Percentiles rank a stretch among this genome's conserved stretches.
Evolutionary conservation across 2,797 vertebrate species (phyloP).

Genomic region (Apodemus agrarius): DNA sequence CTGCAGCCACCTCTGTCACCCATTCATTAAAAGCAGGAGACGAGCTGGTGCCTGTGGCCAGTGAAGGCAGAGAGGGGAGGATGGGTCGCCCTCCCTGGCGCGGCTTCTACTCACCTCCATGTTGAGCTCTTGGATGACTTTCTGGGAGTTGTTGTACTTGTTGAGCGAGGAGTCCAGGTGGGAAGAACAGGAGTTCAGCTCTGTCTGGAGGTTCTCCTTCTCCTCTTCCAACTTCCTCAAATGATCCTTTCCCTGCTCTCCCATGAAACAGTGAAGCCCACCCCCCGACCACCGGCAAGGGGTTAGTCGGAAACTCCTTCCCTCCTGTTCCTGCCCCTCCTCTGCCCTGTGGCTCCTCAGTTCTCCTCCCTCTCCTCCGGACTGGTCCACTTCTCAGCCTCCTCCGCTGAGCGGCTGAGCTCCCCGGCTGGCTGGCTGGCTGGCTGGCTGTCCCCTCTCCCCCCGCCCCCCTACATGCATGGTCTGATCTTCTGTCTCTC

Average conservation of each 20-base stretch:
- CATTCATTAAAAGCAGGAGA: neutral
- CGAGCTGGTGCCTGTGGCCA: neutral
- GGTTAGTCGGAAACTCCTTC: neutral
- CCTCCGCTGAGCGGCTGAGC: neutral
- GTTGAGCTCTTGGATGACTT: conserved; percentile 74
- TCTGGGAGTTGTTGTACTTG: conserved; percentile 55
- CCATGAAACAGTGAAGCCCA: conserved; percentile 45
- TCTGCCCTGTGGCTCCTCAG: neutral
- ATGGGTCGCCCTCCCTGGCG: neutral
- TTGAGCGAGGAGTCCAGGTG: conserved; percentile 63
- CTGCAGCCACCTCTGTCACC: neutral
- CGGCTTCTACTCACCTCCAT: conserved; percentile 68
- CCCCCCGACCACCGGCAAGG: neutral
- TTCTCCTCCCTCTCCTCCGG: neutral
- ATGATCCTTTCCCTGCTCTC: conserved; percentile 67
- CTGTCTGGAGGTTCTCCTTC: conserved; percentile 66
- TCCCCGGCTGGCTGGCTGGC: neutral
- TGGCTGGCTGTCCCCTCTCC: too few species aligned
- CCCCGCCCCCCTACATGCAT: neutral
- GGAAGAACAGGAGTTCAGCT: conserved; percentile 35
- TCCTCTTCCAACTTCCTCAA: conserved; percentile 75
- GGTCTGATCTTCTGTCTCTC: neutral
- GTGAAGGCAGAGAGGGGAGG: neutral
- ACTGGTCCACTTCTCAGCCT: neutral
- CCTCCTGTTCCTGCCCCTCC: too few species aligned